phyloP scores from a whole-genome alignment of 2,113 vertebrate species.

The Pantherophis guttatus region DNA sequence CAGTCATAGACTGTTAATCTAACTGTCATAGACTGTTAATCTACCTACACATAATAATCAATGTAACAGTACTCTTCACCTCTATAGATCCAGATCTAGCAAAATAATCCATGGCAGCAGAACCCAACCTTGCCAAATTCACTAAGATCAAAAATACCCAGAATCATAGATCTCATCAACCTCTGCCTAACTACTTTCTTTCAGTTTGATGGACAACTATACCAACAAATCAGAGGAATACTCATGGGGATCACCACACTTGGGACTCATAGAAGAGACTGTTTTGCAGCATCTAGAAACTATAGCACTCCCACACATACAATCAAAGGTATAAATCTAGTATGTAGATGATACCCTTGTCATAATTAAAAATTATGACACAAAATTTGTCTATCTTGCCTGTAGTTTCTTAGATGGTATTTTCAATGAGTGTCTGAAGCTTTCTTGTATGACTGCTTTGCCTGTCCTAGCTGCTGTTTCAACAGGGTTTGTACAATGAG shows the following conservation, averaged over 20 bases:
- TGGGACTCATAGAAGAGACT: neutral
- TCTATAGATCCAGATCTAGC: neutral
- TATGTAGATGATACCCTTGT: neutral
- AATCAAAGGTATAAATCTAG: neutral
- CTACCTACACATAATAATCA: neutral
- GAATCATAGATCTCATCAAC: neutral
- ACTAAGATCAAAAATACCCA: neutral
- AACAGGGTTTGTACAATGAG: too few relatives aligned
- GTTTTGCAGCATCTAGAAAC: neutral
- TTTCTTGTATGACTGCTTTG: too few relatives aligned
- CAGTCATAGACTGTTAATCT: neutral
- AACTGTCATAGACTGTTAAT: neutral
- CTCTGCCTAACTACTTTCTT: neutral
- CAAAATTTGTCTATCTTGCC: too few relatives aligned
- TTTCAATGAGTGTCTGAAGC: too few relatives aligned
- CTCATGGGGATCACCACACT: neutral
- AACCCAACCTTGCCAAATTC: neutral
- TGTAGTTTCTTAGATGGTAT: too few relatives aligned
- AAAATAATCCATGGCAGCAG: neutral
- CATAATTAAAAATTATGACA: neutral
- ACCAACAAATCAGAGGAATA: neutral
- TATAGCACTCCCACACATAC: neutral
- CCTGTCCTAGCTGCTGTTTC: too few relatives aligned
- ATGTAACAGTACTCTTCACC: neutral
- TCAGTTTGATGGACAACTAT: neutral